Evolutionary conservation across 2,113 vertebrate species (phyloP).

Genomic region (Melospiza melodia): DNA sequence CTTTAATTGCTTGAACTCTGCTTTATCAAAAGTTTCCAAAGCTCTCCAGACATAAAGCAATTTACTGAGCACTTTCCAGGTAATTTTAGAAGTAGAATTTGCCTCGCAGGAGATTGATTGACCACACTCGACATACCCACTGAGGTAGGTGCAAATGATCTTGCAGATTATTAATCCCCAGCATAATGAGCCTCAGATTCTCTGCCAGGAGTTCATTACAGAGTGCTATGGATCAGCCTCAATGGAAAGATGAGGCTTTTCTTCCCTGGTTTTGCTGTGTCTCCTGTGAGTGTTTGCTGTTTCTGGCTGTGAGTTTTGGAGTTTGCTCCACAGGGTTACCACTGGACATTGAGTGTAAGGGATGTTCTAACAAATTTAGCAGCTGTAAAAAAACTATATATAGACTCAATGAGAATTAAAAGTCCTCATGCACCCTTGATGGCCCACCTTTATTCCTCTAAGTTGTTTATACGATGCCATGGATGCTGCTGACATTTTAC

Average conservation of each 20-base stretch:
- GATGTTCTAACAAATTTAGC: neutral
- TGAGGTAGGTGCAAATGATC: neutral
- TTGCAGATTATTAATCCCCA: conserved; percentile 31
- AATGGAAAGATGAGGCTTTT: neutral
- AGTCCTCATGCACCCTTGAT: neutral
- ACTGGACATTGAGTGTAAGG: neutral
- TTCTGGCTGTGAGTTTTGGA: neutral
- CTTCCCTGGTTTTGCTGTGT: neutral
- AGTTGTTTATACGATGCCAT: neutral
- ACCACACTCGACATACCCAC: neutral
- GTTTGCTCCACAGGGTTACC: rapidly evolving
- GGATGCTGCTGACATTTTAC: neutral
- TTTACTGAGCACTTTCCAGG: neutral
- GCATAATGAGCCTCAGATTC: neutral
- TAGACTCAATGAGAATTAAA: neutral
- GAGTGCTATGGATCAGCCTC: neutral
- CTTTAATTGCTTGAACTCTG: neutral
- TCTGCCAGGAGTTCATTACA: conserved; percentile 2
- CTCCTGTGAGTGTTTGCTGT: neutral
- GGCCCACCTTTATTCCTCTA: neutral
- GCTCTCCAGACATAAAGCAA: conserved; percentile 22
- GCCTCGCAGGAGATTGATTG: neutral
- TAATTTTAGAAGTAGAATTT: conserved; percentile 47
- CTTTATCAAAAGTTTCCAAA: conserved; percentile 49
- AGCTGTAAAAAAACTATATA: neutral